Evolutionary conservation across 2,797 vertebrate genomes (phyloP).

Genomic region (Microchirus variegatus): DNA sequence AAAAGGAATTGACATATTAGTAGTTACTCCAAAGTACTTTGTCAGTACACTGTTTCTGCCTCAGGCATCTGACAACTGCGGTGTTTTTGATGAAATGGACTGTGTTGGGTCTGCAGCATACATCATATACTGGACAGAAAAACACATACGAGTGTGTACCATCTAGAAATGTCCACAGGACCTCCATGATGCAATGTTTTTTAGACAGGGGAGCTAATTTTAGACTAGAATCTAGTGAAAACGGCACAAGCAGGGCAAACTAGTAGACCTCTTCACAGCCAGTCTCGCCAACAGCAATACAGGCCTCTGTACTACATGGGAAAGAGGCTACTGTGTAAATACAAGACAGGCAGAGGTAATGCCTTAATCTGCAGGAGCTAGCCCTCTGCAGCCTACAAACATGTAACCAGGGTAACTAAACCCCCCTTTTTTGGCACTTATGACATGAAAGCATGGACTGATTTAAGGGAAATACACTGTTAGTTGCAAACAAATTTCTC

Average conservation of each 20-base stretch:
- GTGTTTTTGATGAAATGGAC: slow-evolving; percentile 45
- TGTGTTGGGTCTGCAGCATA: slow-evolving; percentile 4
- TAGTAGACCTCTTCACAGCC: slow-evolving; percentile 50
- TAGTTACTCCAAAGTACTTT: slow-evolving; percentile 61
- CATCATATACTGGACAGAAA: slow-evolving; percentile 18
- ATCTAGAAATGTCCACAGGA: slow-evolving; percentile 17
- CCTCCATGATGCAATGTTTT: slow-evolving; percentile 18
- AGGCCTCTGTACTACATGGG: slow-evolving; percentile 19
- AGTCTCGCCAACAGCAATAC: slow-evolving; percentile 32
- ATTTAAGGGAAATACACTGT: neutral
- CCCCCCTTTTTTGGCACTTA: slow-evolving; percentile 3
- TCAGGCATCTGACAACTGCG: slow-evolving; percentile 50
- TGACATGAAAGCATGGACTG: slow-evolving; percentile 1
- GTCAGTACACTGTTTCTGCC: slow-evolving; percentile 42
- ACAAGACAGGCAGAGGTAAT: slow-evolving; percentile 18
- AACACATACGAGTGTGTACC: slow-evolving; percentile 27
- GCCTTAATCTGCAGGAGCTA: slow-evolving; percentile 34
- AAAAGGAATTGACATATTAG: slow-evolving; percentile 72
- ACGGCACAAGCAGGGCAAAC: slow-evolving; percentile 39
- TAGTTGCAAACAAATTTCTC: neutral
- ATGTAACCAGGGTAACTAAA: slow-evolving; percentile 7
- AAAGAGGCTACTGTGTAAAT: slow-evolving; percentile 43
- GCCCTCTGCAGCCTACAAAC: slow-evolving; percentile 5
- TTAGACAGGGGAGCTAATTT: slow-evolving; percentile 63
- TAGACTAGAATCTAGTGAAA: slow-evolving; percentile 60